Base-by-base conservation (phyloP, 2,888 invertebrate genomes). In the Melanostoma mellinum region DNA sequence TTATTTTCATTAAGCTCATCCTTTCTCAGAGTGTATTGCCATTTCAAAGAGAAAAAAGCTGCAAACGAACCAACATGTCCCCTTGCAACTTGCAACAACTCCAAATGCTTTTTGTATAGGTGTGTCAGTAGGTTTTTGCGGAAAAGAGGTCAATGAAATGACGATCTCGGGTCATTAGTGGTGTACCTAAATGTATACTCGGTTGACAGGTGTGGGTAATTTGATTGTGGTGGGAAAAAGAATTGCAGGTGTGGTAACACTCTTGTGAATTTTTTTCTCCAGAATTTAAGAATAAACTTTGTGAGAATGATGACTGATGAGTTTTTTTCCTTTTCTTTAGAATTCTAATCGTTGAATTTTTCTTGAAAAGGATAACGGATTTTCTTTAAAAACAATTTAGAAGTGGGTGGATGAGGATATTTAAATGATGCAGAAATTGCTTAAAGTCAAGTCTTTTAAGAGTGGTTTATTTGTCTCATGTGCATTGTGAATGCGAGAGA, bases 141-240 rank as follows among this genome's bases (percentile, higher is more conserved):
- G 55, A 87, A 89, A 89, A 88, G 88, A 89, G 89, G 89, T 89
- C 89, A 89, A 89, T 89, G 89, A 89, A 88, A 89, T 87, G 74
- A 38, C 44, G 46, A 69, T 30, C 60, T 46, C 61, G 75, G 69
- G 50, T 61, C 61, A 72, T 42, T 38, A 33, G 36, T 72, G 48
- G 42, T 71, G 33, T 69, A 44, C 32, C 20, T 33, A 5, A 20
- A 50, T 38, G 20, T 58, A 44, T 20, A 60, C 38, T 42, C 9
- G 35, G 33, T 63, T 33, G 42, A 46, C 48, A 82, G 73, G 78
- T 78, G 82, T 82, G 73, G 35, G 82, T 78, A 78, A 82, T 78
- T 74, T 68, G 63, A 73, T 82, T 78, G 73, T 63, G 73, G 73
- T 68, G 77, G 52, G 52, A n/a, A 71, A 52, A 67, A 38, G 56